Evolutionary conservation across 1,140 invertebrate genomes (phyloP).

Genomic region (Drosophila parvula): DNA sequence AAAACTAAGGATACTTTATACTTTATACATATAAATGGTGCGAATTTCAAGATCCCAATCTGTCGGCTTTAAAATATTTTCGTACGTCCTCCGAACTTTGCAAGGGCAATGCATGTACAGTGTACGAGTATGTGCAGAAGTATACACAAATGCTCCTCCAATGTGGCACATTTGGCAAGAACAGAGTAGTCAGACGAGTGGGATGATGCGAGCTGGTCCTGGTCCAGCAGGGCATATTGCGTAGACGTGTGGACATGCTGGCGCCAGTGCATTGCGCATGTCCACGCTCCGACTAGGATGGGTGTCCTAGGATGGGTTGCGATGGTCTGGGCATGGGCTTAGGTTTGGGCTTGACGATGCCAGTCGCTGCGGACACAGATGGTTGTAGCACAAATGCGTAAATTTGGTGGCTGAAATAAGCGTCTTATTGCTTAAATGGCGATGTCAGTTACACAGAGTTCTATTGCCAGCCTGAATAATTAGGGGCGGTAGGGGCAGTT

Average conservation of each 20-base stretch:
- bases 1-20: background rate
- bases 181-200: constrained; percentile 20
- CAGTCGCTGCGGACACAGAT: constrained; percentile 41
- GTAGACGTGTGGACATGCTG: constrained; percentile 32
- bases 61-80: background rate
- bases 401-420: constrained; percentile 56
- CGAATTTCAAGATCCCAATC: constrained; percentile 1
- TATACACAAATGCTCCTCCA: constrained; percentile 14
- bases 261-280: constrained; percentile 51
- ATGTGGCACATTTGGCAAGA: constrained; percentile 39
- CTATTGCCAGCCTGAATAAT: background rate
- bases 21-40: background rate
- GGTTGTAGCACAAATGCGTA: constrained; percentile 47
- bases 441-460: constrained; percentile 6
- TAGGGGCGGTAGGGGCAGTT: background rate
- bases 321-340: background rate
- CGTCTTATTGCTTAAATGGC: constrained; percentile 14
- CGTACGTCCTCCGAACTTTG: background rate
- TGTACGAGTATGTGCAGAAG: background rate
- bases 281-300: constrained; percentile 15
- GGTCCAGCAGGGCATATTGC: constrained; percentile 31
- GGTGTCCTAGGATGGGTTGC: background rate
- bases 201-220: constrained; percentile 28
- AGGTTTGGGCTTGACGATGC: constrained; percentile 1
- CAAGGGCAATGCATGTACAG: background rate